Base-by-base conservation (phyloP, 2,113 vertebrate species). In the Mugil cephalus region DNA sequence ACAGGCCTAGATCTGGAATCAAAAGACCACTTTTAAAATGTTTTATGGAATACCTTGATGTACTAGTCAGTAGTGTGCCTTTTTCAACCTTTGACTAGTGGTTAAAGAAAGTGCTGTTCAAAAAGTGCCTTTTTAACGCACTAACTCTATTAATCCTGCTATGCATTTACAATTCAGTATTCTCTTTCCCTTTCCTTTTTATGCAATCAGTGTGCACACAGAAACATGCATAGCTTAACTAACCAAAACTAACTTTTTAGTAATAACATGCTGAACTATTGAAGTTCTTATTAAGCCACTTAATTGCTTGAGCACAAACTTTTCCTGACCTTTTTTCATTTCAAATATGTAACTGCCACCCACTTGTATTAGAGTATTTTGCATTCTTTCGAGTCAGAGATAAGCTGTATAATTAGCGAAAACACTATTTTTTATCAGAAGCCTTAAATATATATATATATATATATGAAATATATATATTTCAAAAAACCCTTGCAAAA, bases 111-210 rank as follows among this genome's bases (percentile, higher is more conserved):
- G 45, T 59, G 34, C 24, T 62, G 59, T 69, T 85, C 17, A 72
- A 39, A 65, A 86, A 77, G 86, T 93, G 89, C 84, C 88, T 91
- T 90, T n/a, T 77, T 74, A 53, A 73, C 66, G 73, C 66, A 67
- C 54, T 80, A 72, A 82, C 35, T 30, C 10, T 19, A 46, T 79
- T 82, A 85, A 77, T 63, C 40, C 59, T 80, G 11, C 62, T 85
- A 17, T 87, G 19, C 64, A 58, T 82, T 89, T 78, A 13, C 36
- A 53, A 30, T 68, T 69, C 48, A 74, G 35, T 48, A 38, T 79
- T 81, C 71, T 7, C 15, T 50, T 65, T 72, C 18, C 15, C 19
- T 5, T 65, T 68, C 24, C 30, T 74, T 70, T 61, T 45, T 46
- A 45, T 71, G 60, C 10, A 73, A 8, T 66, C 35, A 67, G 68